A percentile compares a stretch with the other conserved stretches of the same genome.
Evolutionary conservation across 1,140 invertebrate species (phyloP).

Genomic region (Cephus cinctus): DNA sequence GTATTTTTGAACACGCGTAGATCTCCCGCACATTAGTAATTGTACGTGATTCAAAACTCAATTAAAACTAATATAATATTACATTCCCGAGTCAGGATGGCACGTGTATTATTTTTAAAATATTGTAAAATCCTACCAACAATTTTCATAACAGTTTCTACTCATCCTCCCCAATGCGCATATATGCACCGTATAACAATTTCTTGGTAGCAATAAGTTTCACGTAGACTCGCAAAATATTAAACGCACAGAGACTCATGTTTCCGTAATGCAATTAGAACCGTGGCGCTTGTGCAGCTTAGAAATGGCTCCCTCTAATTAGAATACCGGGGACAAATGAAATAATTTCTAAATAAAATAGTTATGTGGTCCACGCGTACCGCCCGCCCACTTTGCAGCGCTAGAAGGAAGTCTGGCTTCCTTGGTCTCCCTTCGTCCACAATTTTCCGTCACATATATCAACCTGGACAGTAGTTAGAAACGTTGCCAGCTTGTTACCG

Average conservation of each 20-base stretch:
- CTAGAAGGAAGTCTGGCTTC: neutral
- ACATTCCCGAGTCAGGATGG: too few species aligned
- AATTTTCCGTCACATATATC: constrained; percentile 58
- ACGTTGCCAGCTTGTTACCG: constrained; percentile 55
- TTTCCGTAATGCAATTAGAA: constrained; percentile 51
- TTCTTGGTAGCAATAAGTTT: neutral
- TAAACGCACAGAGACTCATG: constrained; percentile 36
- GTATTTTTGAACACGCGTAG: neutral
- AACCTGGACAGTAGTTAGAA: constrained; percentile 52
- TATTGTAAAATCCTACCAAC: neutral
- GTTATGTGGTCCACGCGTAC: constrained; percentile 2
- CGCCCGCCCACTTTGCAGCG: neutral
- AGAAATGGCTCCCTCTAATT: constrained; percentile 44
- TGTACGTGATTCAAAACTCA: neutral
- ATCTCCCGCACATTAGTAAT: neutral
- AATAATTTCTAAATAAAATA: constrained; percentile 51
- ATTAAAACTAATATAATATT: too few species aligned
- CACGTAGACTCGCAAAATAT: constrained; percentile 38
- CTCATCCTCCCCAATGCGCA: too few species aligned
- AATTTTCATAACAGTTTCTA: too few species aligned
- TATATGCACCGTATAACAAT: neutral
- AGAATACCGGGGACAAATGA: constrained; percentile 41
- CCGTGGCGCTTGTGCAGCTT: constrained; percentile 25
- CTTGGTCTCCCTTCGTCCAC: constrained; percentile 36
- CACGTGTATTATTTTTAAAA: too few species aligned